phyloP scores from a whole-genome alignment of 2,888 invertebrate genomes.

The Bugula neritina region DNA sequence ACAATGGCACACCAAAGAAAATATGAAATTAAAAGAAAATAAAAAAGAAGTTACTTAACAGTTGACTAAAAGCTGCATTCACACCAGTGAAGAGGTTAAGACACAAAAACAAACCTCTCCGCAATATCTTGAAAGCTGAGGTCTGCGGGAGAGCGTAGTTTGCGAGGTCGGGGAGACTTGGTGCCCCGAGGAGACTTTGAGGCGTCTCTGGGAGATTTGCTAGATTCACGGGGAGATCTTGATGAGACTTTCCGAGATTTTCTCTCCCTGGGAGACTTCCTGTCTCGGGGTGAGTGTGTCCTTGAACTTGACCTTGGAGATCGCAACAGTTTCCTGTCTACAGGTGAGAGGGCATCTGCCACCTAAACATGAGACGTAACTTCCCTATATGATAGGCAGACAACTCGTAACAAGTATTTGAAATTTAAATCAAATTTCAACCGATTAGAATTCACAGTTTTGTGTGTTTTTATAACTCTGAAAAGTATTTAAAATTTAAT shows the following conservation, averaged over 20 bases:
- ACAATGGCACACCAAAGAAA: too few species aligned
- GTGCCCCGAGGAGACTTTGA: neutral
- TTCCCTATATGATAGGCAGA: too few species aligned
- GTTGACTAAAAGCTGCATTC: too few species aligned
- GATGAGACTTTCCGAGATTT: neutral
- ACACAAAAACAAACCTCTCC: neutral
- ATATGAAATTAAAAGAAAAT: too few species aligned
- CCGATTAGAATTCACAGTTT: too few species aligned
- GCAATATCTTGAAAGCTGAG: neutral
- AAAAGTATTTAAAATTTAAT: too few species aligned
- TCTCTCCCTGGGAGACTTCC: neutral
- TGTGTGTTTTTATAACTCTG: too few species aligned
- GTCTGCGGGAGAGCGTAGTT: slow-evolving; percentile 8
- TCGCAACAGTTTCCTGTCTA: neutral
- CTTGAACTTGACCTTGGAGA: neutral
- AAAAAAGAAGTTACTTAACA: neutral
- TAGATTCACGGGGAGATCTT: neutral
- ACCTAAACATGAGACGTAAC: too few species aligned
- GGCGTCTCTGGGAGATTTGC: neutral
- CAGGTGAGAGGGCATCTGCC: neutral
- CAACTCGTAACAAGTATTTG: too few species aligned
- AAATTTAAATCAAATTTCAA: too few species aligned
- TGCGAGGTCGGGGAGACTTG: slow-evolving; percentile 4
- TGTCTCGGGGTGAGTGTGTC: slow-evolving; percentile 2
- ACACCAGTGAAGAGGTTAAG: too few species aligned